These are phyloP conservation scores for Melipona beecheii DNA, from an alignment of 2,888 invertebrate species.

Conservation along the genomic window DNA sequence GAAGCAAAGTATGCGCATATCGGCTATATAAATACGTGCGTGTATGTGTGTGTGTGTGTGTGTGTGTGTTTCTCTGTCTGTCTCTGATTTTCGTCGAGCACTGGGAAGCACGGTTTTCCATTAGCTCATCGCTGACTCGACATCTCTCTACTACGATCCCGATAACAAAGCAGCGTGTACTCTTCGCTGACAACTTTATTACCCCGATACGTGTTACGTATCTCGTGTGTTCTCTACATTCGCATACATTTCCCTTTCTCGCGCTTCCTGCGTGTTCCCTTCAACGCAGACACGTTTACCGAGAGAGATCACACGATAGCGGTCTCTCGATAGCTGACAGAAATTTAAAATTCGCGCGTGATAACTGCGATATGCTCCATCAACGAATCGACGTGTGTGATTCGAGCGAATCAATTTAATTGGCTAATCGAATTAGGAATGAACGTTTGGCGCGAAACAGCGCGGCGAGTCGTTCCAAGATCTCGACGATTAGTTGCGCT, in stretches of 20 bases:
- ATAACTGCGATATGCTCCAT: constrained; percentile 29
- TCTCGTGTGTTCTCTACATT: background rate
- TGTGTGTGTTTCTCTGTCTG: background rate
- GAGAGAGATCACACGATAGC: background rate
- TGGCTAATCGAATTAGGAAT: constrained; percentile 56
- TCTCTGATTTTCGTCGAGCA: constrained; percentile 40
- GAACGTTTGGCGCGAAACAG: constrained; percentile 29
- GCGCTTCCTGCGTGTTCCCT: background rate
- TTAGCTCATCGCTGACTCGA: background rate
- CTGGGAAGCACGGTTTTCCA: constrained; percentile 21
- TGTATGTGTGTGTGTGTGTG: too few relatives aligned
- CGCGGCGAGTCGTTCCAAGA: background rate
- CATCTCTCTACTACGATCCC: constrained; percentile 1
- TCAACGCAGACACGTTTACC: background rate
- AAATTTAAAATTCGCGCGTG: constrained; percentile 19
- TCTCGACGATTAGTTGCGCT: background rate
- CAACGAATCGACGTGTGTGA: constrained; percentile 37
- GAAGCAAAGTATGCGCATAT: constrained; percentile 63
- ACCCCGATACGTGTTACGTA: background rate
- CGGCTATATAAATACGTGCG: constrained; percentile 26
- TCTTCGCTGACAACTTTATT: background rate
- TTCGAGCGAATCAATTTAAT: constrained; percentile 52
- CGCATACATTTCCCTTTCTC: background rate
- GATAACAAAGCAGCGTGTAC: constrained; percentile 5
- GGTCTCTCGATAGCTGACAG: constrained; percentile 22